phyloP scores from a whole-genome alignment of 2,888 invertebrate species.

The Dione juno region DNA sequence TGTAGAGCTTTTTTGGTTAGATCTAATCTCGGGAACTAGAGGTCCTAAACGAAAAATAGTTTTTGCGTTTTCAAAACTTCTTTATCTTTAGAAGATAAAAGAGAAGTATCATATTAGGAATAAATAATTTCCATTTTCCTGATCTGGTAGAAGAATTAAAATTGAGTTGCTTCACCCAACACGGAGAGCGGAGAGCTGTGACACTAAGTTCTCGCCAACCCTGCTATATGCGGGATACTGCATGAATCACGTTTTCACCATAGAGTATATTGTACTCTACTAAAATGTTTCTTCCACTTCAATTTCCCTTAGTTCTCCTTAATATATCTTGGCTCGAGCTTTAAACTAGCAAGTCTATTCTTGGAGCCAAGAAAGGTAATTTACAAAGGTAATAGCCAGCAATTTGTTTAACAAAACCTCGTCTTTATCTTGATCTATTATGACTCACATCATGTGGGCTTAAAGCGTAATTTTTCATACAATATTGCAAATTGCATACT shows the following conservation, averaged over 20 bases:
- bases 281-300: not conserved
- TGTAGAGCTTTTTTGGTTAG: too few species aligned
- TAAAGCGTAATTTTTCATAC: not conserved
- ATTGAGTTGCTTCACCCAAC: too few species aligned
- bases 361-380: constrained; percentile 15
- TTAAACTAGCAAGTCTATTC: constrained; percentile 19
- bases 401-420: constrained; percentile 19
- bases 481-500: not conserved
- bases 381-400: constrained; percentile 18
- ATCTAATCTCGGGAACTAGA: too few species aligned
- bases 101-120: not conserved
- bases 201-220: too few species aligned
- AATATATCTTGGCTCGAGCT: not conserved
- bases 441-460: constrained; percentile 9
- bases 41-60: too few species aligned
- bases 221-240: too few species aligned
- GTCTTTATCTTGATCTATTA: constrained; percentile 22
- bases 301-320: not conserved
- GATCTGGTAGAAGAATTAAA: too few species aligned
- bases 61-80: too few species aligned
- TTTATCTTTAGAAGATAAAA: not conserved
- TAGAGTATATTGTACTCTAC: not conserved
- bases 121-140: not conserved
- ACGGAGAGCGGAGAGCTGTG: too few species aligned
- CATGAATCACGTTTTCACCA: not conserved